Evolutionary conservation across 2,888 invertebrate species (phyloP).

Genomic region (Tachina grossa): DNA sequence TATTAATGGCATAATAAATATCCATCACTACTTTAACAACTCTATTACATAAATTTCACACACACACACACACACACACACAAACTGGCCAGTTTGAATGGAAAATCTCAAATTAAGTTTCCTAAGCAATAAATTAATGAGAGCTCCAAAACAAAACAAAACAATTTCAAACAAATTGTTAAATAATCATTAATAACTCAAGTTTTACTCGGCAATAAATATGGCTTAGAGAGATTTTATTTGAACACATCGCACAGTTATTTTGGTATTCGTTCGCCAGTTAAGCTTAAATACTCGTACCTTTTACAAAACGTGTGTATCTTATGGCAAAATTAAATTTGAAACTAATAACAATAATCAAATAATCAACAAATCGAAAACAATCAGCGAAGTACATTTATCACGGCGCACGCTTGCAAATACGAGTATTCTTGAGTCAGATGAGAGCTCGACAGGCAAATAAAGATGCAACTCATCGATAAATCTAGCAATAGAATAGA

Average conservation of each 20-base stretch:
- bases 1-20: conserved; percentile 29
- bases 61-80: too few species aligned
- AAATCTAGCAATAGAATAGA: conserved; percentile 47
- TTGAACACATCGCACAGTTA: conserved; percentile 14
- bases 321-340: conserved; percentile 59
- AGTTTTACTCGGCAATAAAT: conserved; percentile 61
- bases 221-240: conserved; percentile 41
- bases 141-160: conserved; percentile 17
- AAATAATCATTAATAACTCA: conserved; percentile 64
- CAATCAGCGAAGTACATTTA: conserved; percentile 68
- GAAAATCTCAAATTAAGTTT: conserved; percentile 19
- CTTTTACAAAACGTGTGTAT: conserved; percentile 1
- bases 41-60: conserved; percentile 29
- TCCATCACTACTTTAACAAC: conserved; percentile 32
- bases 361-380: conserved; percentile 68
- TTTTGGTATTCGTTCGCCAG: background rate
- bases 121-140: conserved; percentile 37
- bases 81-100: conserved; percentile 20
- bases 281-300: conserved; percentile 39
- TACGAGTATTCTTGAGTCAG: conserved; percentile 22
- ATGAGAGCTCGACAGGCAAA: conserved; percentile 47
- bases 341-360: conserved; percentile 64
- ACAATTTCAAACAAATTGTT: conserved; percentile 56
- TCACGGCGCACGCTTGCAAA: conserved; percentile 43
- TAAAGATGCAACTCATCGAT: conserved; percentile 66